phyloP scores from a whole-genome alignment of 2,113 vertebrate species.

The Myocastor coypus region DNA sequence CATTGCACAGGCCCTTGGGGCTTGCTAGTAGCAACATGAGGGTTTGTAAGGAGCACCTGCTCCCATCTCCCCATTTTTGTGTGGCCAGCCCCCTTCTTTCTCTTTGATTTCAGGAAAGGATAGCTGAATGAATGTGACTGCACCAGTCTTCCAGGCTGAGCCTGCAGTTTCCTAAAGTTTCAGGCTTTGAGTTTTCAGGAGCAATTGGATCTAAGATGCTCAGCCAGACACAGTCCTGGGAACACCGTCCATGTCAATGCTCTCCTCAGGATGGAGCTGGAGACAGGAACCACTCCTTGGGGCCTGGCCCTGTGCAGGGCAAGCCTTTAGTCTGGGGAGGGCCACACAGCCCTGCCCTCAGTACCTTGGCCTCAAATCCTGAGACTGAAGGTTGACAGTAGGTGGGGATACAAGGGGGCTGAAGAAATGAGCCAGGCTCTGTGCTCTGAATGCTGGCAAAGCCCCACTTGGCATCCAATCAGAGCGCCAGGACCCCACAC shows the following conservation, averaged over 20 bases:
- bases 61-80: background rate
- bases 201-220: background rate
- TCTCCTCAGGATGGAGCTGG: background rate
- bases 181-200: background rate
- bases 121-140: background rate
- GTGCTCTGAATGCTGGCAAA: slow-evolving; percentile 80
- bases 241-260: background rate
- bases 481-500: background rate
- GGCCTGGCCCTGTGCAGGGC: background rate
- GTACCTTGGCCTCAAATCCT: background rate
- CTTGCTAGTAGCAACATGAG: background rate
- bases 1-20: background rate
- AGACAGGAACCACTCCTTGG: background rate
- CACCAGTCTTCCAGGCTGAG: background rate
- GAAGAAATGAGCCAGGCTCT: background rate
- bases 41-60: background rate
- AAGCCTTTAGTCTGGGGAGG: background rate
- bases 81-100: background rate
- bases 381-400: background rate
- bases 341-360: background rate
- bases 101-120: background rate
- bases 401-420: background rate
- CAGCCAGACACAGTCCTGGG: background rate
- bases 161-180: background rate
- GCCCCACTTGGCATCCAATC: slow-evolving; percentile 38